Base-by-base conservation (phyloP, 2,888 invertebrate species). In the Dryocosmus kuriphilus region DNA sequence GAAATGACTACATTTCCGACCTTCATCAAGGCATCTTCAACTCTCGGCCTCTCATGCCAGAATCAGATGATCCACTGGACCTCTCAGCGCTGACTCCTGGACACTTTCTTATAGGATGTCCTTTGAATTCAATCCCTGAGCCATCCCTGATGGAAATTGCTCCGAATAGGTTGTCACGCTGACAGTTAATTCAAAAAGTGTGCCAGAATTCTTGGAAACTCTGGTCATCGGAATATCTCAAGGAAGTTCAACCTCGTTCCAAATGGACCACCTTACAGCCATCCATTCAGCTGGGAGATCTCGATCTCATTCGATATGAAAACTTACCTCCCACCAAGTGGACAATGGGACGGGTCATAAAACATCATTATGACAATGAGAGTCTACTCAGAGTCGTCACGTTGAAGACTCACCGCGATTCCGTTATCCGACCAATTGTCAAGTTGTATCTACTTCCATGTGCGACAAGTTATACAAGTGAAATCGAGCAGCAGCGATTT, bases 211-310 rank as follows among this genome's bases (percentile, higher is more conserved):
- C 79, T 19, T 86, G 78, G 87, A 81, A 74, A 65, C 65, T 75
- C 16, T 85, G 82, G 86, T 76, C 75, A 4, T 74, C 63, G 32
- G 87, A 88, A 46, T 89, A 87, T 14, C 27, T 88, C 1, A 75
- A 79, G 14, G 79, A 80, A 65, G 82, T 86, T 0, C 84, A 87
- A 55, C 82, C 81, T n/a, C 30, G 85, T 7, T 75, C 76, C 1
- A 84, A 86, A 75, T 86, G 85, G 87, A 22, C 8, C 14, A 16
- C 14, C 19, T 14, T 19, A 16, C 14, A 14, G 46, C 14, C 14
- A 7, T 4, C 46, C 16, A 46, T 46, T 46, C 46, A 19, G 19
- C 16, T 46, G 16, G 14, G 46, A 46, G 16, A 46, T 16, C 14
- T 46, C 19, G 46, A 14, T 46, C 16, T 46, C 14, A 16, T 46